Percentiles rank a stretch among this genome's conserved stretches.
Conservation (phyloP, 2,797 vertebrate species). For the Danio choprae region DNA sequence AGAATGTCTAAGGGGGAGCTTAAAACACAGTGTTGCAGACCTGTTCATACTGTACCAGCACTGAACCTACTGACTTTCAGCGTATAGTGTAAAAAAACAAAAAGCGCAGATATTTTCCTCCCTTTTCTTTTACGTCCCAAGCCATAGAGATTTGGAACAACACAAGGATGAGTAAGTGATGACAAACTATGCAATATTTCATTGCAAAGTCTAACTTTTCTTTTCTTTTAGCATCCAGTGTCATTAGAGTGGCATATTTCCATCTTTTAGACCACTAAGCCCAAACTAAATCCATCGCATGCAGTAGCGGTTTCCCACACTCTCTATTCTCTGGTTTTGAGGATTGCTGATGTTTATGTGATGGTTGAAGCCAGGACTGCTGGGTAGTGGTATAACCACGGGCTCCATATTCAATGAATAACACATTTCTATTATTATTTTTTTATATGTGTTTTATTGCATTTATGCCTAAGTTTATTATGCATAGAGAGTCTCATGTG, state of each 20-base stretch:
- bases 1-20: no score
- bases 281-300: conserved; percentile 29
- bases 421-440: conserved; percentile 5
- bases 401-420: conserved; percentile 1
- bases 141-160: background rate
- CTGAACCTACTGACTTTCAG: no score
- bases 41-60: no score
- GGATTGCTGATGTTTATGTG: conserved; percentile 21
- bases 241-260: conserved; percentile 34
- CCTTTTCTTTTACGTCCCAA: background rate
- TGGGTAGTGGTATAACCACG: conserved; percentile 14
- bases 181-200: conserved; percentile 1
- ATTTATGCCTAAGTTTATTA: background rate
- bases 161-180: background rate
- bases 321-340: conserved; percentile 32
- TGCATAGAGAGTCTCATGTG: background rate
- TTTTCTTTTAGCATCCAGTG: conserved; percentile 10
- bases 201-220: background rate
- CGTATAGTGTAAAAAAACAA: no score
- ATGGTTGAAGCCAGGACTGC: conserved; percentile 24
- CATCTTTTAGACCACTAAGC: conserved; percentile 9
- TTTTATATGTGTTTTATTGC: conserved; percentile 4
- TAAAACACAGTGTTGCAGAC: no score
- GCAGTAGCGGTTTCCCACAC: conserved; percentile 34
- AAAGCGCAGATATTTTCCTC: no score